Evolutionary conservation across 1,140 invertebrate species (phyloP).

Genomic region (Triops cancriformis): DNA sequence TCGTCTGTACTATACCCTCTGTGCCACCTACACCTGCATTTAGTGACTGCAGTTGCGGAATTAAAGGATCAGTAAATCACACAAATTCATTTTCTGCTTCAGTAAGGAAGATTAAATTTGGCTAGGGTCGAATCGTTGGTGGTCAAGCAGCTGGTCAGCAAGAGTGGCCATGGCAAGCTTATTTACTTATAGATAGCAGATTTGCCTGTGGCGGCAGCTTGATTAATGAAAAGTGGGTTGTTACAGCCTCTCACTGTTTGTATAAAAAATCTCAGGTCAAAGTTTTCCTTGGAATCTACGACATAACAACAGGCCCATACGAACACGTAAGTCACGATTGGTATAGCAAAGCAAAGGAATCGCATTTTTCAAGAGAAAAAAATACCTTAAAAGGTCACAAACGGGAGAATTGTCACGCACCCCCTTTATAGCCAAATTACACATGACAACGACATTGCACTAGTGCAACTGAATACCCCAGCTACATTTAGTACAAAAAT

Average conservation of each 20-base stretch:
- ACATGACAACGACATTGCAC: conserved; percentile 51
- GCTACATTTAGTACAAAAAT: conserved; percentile 49
- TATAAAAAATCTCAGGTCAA: background rate
- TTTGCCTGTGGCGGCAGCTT: conserved; percentile 40
- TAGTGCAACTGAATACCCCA: conserved; percentile 43
- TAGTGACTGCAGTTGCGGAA: background rate
- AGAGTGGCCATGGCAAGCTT: conserved; percentile 23
- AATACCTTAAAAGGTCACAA: background rate
- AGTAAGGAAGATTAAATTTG: background rate
- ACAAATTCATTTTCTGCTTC: background rate
- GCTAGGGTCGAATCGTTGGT: conserved; percentile 18
- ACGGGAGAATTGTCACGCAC: conserved; percentile 36
- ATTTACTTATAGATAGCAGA: background rate
- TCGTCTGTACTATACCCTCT: background rate
- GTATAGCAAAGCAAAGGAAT: background rate
- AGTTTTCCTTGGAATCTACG: conserved; percentile 11
- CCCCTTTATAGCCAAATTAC: conserved; percentile 37
- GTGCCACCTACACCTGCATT: background rate
- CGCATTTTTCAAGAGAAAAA: background rate
- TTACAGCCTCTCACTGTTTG: conserved; percentile 42
- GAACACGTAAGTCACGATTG: background rate
- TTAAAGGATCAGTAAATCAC: background rate
- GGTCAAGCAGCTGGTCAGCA: background rate
- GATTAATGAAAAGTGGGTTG: conserved; percentile 39
- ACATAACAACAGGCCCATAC: background rate